Evolutionary conservation across 2,113 vertebrate species (phyloP).

Genomic region (Proterorhinus semilunaris): DNA sequence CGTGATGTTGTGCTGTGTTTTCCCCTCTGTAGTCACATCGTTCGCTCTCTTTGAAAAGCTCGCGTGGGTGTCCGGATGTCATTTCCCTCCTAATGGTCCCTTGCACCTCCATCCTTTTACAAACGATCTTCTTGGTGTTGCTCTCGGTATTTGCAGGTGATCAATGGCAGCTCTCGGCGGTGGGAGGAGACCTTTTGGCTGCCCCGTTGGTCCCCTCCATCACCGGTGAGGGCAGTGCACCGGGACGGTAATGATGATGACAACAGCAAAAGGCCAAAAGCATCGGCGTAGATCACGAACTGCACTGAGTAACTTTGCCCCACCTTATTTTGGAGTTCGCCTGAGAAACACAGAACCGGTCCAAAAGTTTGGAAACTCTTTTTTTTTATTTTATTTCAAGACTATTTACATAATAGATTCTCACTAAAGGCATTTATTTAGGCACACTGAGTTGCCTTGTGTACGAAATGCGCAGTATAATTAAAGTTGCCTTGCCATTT

Average conservation of each 20-base stretch:
- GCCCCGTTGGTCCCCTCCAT: slow-evolving; percentile 64
- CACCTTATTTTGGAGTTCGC: neutral
- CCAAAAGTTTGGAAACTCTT: too few relatives aligned
- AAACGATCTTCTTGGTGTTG: neutral
- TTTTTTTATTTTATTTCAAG: too few relatives aligned
- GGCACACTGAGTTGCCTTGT: too few relatives aligned
- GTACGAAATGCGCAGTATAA: too few relatives aligned
- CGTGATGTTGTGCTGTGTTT: neutral
- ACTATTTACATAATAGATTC: too few relatives aligned
- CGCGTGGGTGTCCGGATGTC: slow-evolving; percentile 37
- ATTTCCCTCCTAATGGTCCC: neutral
- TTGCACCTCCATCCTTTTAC: slow-evolving; percentile 17
- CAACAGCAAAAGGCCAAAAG: slow-evolving; percentile 69
- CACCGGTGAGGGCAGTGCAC: slow-evolving; percentile 64
- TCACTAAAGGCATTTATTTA: too few relatives aligned
- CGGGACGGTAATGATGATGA: slow-evolving; percentile 77
- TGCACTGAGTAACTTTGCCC: slow-evolving; percentile 23
- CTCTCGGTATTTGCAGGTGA: slow-evolving; percentile 12
- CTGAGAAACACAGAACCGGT: neutral
- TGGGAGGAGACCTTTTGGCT: slow-evolving; percentile 67
- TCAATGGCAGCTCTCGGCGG: slow-evolving; percentile 64
- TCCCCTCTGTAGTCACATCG: slow-evolving; percentile 12
- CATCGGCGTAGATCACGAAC: slow-evolving; percentile 53
- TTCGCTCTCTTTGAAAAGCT: slow-evolving; percentile 38
- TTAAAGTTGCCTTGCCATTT: too few relatives aligned